Base-by-base conservation (phyloP, 2,113 vertebrate species). In the Calyptommatus sinebrachiatus region DNA sequence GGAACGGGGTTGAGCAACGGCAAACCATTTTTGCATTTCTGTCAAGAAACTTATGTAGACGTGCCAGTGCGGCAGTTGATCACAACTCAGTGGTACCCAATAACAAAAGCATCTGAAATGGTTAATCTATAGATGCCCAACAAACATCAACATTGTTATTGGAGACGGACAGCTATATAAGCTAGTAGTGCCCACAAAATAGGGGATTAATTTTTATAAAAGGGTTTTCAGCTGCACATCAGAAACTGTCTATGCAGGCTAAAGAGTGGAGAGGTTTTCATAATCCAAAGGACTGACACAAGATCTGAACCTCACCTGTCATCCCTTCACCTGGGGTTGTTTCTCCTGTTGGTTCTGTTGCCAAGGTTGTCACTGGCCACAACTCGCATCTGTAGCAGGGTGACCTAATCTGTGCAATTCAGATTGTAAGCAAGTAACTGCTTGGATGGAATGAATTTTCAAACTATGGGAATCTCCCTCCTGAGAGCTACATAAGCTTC, bases 401-500 rank as follows among this genome's bases (percentile, higher is more conserved):
- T 85, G 82, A 41, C 5, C 22, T 67, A 76, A 53, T 80, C 84
- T 79, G 74, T 84, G 82, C 79, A 67, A 72, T 74, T 86, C 85
- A 89, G 86, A 86, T 18, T 71, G 53, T 74, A 83, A 80, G 28
- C 50, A 69, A 87, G 21, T 88, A 87, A 89, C 86, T 86, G 87
- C 41, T 89, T 5, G 69, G 75, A 63, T 61, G 68, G 81, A 88
- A 78, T 86, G 71, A 91, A 83, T 84, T 66, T 14, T 76, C 71
- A 83, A 77, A 81, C 82, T 82, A 85, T 63, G 78, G 77, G 86
- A 91, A 89, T 89, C 78, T 87, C 83, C 77, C 45, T 85, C 88
- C 81, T 76, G 76, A 72, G 84, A 28, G 81, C 82, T 82, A 20
- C 48, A 88, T 91, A 92, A 92, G 86, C 89, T 85, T 89, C 78